These are phyloP conservation scores for Synanthedon formicaeformis DNA, from an alignment of 2,888 invertebrate genomes.

Conservation along the genomic window DNA sequence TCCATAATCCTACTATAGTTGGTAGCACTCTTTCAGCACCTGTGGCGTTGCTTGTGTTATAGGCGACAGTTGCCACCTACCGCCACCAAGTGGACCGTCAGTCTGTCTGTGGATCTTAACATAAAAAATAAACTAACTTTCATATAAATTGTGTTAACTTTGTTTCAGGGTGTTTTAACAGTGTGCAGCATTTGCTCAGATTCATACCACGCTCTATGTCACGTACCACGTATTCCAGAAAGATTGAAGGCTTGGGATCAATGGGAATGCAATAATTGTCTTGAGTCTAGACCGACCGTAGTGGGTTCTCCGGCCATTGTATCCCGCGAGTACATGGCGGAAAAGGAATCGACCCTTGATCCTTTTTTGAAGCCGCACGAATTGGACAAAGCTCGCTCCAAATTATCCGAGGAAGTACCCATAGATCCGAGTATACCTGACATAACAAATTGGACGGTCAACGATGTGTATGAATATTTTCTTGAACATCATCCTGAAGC, in stretches of 20 bases:
- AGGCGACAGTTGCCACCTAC: no score
- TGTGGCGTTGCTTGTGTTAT: no score
- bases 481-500: constrained; percentile 81
- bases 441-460: constrained; percentile 83
- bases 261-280: constrained; percentile 81
- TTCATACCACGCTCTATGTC: constrained; percentile 86
- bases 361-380: constrained; percentile 62
- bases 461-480: constrained; percentile 87
- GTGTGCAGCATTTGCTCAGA: constrained; percentile 88
- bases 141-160: neutral
- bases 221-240: constrained; percentile 75
- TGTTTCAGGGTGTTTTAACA: constrained; percentile 75
- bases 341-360: constrained; percentile 31
- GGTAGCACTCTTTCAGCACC: no score
- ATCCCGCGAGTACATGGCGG: constrained; percentile 35
- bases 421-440: constrained; percentile 81
- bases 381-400: constrained; percentile 49
- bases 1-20: no score
- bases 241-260: constrained; percentile 70
- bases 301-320: constrained; percentile 45
- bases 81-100: no score
- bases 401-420: constrained; percentile 45
- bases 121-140: no score
- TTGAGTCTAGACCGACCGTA: constrained; percentile 47
- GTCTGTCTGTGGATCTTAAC: no score